Evolutionary conservation across 2,888 invertebrate species (phyloP).

Genomic region (Formica aserva): DNA sequence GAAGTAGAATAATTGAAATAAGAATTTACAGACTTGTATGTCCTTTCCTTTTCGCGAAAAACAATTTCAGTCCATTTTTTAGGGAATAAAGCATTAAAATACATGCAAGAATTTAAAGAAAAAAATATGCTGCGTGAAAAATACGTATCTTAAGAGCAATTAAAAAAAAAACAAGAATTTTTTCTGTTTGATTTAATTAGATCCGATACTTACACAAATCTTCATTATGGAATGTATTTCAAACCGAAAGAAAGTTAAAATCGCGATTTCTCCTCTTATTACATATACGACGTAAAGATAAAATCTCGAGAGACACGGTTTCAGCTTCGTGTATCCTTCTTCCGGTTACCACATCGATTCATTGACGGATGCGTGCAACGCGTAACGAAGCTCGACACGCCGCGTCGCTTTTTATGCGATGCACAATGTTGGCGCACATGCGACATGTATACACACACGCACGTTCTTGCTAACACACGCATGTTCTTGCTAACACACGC

Average conservation of each 20-base stretch:
- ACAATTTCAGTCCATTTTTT: neutral
- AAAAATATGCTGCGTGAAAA: neutral
- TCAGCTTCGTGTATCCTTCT: neutral
- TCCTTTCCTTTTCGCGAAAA: neutral
- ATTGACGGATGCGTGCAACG: constrained; percentile 56
- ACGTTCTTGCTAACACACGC: neutral
- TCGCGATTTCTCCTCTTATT: neutral
- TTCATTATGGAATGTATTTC: neutral
- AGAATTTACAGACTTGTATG: neutral
- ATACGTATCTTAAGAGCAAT: neutral
- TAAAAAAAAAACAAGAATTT: neutral
- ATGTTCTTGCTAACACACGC: neutral
- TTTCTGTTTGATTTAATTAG: neutral
- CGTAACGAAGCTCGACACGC: constrained; percentile 62
- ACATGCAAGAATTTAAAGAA: neutral
- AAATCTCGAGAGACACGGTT: neutral
- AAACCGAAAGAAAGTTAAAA: neutral
- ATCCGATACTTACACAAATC: neutral
- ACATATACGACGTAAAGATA: neutral
- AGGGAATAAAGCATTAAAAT: neutral
- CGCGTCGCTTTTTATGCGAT: constrained; percentile 64
- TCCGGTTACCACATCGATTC: constrained; percentile 55
- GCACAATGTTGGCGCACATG: constrained; percentile 33
- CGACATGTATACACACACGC: constrained; percentile 7
- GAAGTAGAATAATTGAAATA: neutral